Base-by-base conservation (phyloP, 2,113 vertebrate species). In the Archocentrus centrarchus region DNA sequence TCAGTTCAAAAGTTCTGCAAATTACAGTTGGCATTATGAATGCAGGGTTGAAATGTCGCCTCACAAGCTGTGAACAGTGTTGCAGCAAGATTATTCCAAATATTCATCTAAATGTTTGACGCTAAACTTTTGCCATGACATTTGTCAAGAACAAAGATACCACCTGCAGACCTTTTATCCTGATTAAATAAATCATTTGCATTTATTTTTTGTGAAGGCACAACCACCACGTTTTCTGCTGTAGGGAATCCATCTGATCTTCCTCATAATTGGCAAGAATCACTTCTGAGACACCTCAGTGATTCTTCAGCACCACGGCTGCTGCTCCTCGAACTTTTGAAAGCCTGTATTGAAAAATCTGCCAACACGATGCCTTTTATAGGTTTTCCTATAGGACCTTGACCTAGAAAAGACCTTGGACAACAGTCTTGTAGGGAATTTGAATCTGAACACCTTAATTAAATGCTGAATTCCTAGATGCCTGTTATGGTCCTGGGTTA, bases 381-480 rank as follows among this genome's bases (percentile, higher is more conserved):
- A 27, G 30, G 6, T n/a, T 78, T 80, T 80, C 30, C 18, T 41
- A 0, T 7, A 79, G 27, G 53, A 79, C 14, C 13, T 57, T 80
- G 66, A 89, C 81, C 87, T 85, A 55, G 39, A 82, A 64, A 57
- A 77, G 60, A 47, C 24, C 53, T n/a, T 2, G 14, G 77, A 59
- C 59, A 32, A 37, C n/a, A 15, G 70, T 35, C 30, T 73, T 55
- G 22, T 27, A 57, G 57, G 75, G 59, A 85, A 70, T 80, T 90
- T 47, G n/a, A 82, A 81, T 82, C 59, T 39, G 32, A n/a, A 39
- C 11, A 4, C 9, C 59, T 18, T 75, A 63, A 85, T 75, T 53
- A 76, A 68, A 60, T 77, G 66, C 9, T 1, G 35, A 75, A 62
- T 41, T 32, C 35, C 53, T 62, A 13, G 24, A 41, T 27, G 61